Percentiles rank a stretch among this genome's conserved stretches.
Conservation (phyloP, 2,888 invertebrate species). For the Conistra vaccinii region DNA sequence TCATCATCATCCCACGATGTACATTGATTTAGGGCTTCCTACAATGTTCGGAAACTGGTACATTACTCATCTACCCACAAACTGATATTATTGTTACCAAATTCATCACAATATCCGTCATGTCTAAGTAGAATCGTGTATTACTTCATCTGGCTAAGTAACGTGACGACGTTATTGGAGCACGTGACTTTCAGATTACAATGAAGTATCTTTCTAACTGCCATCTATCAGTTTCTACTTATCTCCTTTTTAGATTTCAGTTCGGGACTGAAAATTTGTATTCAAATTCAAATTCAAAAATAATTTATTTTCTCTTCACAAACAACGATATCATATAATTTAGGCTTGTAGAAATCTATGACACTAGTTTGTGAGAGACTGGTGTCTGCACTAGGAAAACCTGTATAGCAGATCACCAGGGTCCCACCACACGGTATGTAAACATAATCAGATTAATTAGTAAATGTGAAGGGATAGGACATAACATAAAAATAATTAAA, state of each 20-base stretch:
- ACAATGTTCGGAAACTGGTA: conserved; percentile 48
- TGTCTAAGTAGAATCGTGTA: conserved; percentile 31
- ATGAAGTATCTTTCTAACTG: neutral
- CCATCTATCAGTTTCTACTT: neutral
- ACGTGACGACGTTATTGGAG: conserved; percentile 13
- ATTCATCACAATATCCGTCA: conserved; percentile 50
- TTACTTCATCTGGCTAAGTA: conserved; percentile 16
- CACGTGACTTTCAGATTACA: neutral
- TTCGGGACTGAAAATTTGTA: neutral
- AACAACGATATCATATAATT: too few relatives aligned
- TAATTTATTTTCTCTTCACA: too few relatives aligned
- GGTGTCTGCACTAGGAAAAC: too few relatives aligned
- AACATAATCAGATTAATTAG: too few relatives aligned
- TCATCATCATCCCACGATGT: conserved; percentile 55
- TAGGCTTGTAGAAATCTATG: too few relatives aligned
- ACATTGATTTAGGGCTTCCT: conserved; percentile 59
- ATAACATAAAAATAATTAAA: too few relatives aligned
- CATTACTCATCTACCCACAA: conserved; percentile 64
- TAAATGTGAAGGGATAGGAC: too few relatives aligned
- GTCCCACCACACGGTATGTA: too few relatives aligned
- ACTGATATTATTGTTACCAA: conserved; percentile 39
- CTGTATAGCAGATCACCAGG: too few relatives aligned
- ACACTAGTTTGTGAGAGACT: too few relatives aligned
- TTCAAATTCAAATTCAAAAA: too few relatives aligned
- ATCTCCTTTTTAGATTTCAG: neutral